phyloP scores from a whole-genome alignment of 2,113 vertebrate species.

The Microtus ochrogaster region DNA sequence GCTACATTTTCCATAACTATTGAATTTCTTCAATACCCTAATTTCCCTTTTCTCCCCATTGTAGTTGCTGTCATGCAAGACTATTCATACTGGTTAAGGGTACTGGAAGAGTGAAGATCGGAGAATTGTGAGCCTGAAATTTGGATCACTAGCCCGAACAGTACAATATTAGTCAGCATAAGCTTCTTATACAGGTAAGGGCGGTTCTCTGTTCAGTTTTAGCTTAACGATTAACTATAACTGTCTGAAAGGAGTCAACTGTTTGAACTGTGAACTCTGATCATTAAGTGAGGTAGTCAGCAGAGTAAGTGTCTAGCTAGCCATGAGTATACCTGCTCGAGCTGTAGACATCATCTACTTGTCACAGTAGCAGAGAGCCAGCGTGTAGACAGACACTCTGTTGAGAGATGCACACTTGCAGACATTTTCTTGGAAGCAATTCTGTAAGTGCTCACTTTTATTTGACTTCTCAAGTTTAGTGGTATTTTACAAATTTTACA shows the following conservation, averaged over 20 bases:
- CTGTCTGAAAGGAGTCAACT: conserved; percentile 29
- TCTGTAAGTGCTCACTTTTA: conserved; percentile 28
- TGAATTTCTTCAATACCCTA: conserved; percentile 60
- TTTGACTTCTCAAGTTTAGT: conserved; percentile 54
- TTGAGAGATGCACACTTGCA: not conserved
- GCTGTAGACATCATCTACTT: not conserved
- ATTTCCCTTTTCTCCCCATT: conserved; percentile 33
- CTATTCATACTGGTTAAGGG: conserved; percentile 38
- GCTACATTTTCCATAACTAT: conserved; percentile 54
- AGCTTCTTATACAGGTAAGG: conserved; percentile 74
- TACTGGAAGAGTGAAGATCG: conserved; percentile 34
- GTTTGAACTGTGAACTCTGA: conserved; percentile 38
- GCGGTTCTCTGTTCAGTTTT: conserved; percentile 48
- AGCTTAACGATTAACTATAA: conserved; percentile 55
- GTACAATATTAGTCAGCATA: conserved; percentile 21
- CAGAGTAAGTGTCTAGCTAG: not conserved
- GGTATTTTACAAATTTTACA: conserved; percentile 55
- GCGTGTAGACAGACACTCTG: not conserved
- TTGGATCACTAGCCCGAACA: conserved; percentile 26
- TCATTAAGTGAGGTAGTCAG: conserved; percentile 30
- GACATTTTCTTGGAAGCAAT: conserved; percentile 18
- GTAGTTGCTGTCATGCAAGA: conserved; percentile 37
- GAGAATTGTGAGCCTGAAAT: conserved; percentile 62
- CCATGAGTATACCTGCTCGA: not conserved
- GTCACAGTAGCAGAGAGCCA: conserved; percentile 30